Evolutionary conservation across 2,797 vertebrate species (phyloP).

Genomic region (Tinamus major): DNA sequence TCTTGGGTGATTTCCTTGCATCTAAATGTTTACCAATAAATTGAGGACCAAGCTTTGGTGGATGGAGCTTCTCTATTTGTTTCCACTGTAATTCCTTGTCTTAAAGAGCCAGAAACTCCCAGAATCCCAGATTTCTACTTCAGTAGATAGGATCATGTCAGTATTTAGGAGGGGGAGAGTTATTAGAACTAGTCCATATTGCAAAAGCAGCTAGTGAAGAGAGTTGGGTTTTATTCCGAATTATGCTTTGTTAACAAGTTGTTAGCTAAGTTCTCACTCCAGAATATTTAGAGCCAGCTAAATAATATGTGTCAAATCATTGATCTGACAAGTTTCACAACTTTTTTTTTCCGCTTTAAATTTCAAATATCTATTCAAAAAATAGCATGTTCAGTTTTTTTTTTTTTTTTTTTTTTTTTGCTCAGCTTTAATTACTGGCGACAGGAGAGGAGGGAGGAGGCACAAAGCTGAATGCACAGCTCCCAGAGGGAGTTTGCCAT

Average conservation of each 20-base stretch:
- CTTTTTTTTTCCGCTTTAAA: conserved; percentile 72
- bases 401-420: conserved; percentile 49
- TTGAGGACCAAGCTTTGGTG: neutral
- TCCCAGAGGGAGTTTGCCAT: conserved; percentile 25
- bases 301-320: conserved; percentile 77
- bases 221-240: conserved; percentile 68
- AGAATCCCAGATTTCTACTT: neutral
- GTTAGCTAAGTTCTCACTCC: conserved; percentile 76
- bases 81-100: neutral
- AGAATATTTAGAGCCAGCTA: conserved; percentile 76
- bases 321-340: conserved; percentile 77
- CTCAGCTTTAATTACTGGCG: conserved; percentile 70
- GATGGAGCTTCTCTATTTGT: neutral
- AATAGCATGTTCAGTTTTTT: conserved; percentile 70
- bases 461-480: conserved; percentile 66
- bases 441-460: conserved; percentile 60
- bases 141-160: neutral
- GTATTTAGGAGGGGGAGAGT: neutral
- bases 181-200: conserved; percentile 59
- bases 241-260: conserved; percentile 76
- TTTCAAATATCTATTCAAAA: conserved; percentile 76
- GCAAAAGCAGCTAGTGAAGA: conserved; percentile 55
- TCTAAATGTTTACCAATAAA: neutral
- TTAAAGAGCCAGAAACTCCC: neutral
- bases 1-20: neutral